These are phyloP conservation scores for Furcula furcula DNA, from an alignment of 2,888 invertebrate genomes.

Conservation along the genomic window DNA sequence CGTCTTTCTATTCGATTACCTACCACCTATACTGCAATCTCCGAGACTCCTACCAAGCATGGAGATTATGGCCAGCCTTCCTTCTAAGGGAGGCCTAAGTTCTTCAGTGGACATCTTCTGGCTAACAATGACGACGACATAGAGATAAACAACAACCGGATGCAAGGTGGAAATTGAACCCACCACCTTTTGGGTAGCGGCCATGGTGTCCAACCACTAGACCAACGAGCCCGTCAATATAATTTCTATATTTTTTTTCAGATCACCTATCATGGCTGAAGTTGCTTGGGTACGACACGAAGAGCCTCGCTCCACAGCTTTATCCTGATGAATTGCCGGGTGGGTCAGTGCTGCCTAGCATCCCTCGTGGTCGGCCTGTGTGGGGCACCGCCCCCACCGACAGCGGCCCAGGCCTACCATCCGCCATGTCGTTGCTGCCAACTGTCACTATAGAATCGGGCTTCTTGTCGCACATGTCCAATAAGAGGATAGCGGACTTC, in stretches of 20 bases:
- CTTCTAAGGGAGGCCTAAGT: too few relatives aligned
- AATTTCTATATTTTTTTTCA: conserved; percentile 58
- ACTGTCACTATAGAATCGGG: conserved; percentile 91
- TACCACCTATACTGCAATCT: too few relatives aligned
- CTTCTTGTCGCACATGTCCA: conserved; percentile 90
- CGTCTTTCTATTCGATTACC: too few relatives aligned
- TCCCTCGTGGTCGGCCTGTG: conserved; percentile 78
- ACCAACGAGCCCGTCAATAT: too few relatives aligned
- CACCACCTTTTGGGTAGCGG: too few relatives aligned
- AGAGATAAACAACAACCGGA: too few relatives aligned
- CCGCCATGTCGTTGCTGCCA: conserved; percentile 84
- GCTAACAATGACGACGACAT: too few relatives aligned
- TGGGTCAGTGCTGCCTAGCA: conserved; percentile 85
- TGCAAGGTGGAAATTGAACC: too few relatives aligned
- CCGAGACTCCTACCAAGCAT: too few relatives aligned
- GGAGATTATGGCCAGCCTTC: too few relatives aligned
- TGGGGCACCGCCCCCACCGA: conserved; percentile 81
- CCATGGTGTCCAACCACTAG: too few relatives aligned
- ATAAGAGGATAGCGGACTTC: conserved; percentile 89
- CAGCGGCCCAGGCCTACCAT: conserved; percentile 78
- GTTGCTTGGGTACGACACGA: conserved; percentile 91
- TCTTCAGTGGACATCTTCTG: too few relatives aligned
- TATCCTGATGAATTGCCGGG: conserved; percentile 86
- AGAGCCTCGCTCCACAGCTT: conserved; percentile 93
- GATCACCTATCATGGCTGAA: conserved; percentile 94